These are phyloP conservation scores for Pocillopora meandrina DNA, from an alignment of 92 coral and sea anemone species.

Conservation along the genomic window DNA sequence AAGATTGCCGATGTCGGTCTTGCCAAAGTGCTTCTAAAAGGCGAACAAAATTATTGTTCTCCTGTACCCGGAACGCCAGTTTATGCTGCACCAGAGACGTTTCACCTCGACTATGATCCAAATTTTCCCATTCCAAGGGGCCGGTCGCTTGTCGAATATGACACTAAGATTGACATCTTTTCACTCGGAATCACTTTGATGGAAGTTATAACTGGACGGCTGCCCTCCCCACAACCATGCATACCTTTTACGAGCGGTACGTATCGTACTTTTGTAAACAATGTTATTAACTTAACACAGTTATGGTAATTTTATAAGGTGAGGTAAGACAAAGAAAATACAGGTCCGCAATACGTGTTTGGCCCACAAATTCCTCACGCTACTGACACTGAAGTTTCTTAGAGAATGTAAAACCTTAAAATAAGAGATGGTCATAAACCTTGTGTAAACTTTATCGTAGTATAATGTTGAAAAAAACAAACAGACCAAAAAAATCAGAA, in stretches of 20 bases:
- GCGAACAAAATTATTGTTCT: slow-evolving; percentile 29
- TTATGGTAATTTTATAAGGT: too few relatives aligned
- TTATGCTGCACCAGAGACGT: slow-evolving; percentile 63
- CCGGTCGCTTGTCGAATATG: slow-evolving; percentile 17
- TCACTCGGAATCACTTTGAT: slow-evolving; percentile 50
- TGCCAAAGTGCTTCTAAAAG: slow-evolving; percentile 42
- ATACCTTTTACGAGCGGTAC: slow-evolving; percentile 10
- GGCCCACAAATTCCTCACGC: too few relatives aligned
- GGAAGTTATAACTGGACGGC: slow-evolving; percentile 47
- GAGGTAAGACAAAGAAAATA: too few relatives aligned
- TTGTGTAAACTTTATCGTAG: too few relatives aligned
- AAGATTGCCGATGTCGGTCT: slow-evolving; percentile 62
- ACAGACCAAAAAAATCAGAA: too few relatives aligned
- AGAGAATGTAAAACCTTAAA: too few relatives aligned
- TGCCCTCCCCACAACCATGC: slow-evolving; percentile 8
- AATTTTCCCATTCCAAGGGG: not conserved
- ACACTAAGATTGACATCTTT: slow-evolving; percentile 52
- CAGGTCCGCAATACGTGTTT: too few relatives aligned
- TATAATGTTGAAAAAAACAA: too few relatives aligned
- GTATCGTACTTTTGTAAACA: not conserved
- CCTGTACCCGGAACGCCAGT: slow-evolving; percentile 45
- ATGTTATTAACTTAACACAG: too few relatives aligned
- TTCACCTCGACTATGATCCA: not conserved
- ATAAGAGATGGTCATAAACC: too few relatives aligned
- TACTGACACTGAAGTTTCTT: too few relatives aligned